Evolutionary conservation across 2,888 invertebrate species (phyloP).

Genomic region (Odontomyia ornata): DNA sequence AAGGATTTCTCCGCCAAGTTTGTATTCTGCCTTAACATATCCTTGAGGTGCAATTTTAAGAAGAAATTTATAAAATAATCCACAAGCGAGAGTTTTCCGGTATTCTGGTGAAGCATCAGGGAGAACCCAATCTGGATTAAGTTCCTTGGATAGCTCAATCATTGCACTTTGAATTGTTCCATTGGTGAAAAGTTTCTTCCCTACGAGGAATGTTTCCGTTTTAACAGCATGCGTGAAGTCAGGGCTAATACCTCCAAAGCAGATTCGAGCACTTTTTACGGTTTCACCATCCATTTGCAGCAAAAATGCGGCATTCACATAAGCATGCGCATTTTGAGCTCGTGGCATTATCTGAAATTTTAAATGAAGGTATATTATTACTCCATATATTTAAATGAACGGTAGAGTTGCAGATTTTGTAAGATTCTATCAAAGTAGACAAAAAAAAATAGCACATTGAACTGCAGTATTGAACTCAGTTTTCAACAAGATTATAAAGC

Average conservation of each 20-base stretch:
- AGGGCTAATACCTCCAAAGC: constrained; percentile 73
- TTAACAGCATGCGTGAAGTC: constrained; percentile 68
- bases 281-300: constrained; percentile 66
- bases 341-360: constrained; percentile 75
- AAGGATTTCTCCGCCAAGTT: constrained; percentile 66
- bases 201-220: constrained; percentile 67
- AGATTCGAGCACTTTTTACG: constrained; percentile 66
- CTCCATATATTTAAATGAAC: too few species aligned
- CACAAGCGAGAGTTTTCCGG: constrained; percentile 69
- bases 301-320: constrained; percentile 79
- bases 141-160: constrained; percentile 67
- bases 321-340: constrained; percentile 80
- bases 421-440: too few species aligned
- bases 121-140: constrained; percentile 71
- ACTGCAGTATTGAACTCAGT: too few species aligned
- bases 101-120: constrained; percentile 73
- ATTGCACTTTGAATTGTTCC: constrained; percentile 67
- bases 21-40: constrained; percentile 8
- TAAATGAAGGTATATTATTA: too few species aligned
- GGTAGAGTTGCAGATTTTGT: too few species aligned
- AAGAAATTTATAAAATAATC: constrained; percentile 68
- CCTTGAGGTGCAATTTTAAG: constrained; percentile 18
- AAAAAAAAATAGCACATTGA: too few species aligned
- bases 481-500: too few species aligned
- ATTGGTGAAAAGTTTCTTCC: constrained; percentile 61